Conservation (phyloP, 2,113 vertebrate genomes). For the Labeo rohita region DNA sequence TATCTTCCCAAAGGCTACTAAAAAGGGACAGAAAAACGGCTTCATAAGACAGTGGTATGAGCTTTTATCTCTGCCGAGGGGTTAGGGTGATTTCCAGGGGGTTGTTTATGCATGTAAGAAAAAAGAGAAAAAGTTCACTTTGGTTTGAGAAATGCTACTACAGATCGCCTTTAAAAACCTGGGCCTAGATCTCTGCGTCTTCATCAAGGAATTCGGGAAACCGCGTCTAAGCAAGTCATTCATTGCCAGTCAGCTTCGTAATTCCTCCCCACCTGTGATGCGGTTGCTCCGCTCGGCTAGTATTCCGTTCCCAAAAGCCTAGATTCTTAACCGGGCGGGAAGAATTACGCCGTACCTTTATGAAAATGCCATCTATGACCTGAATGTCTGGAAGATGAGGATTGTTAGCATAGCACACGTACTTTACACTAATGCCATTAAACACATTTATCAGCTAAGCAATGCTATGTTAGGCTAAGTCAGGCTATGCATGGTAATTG, state of each 20-base stretch:
- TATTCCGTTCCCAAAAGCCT: constrained; percentile 67
- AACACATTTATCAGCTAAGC: constrained; percentile 65
- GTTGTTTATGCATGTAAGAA: not conserved
- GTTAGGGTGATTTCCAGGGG: not conserved
- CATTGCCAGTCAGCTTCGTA: constrained; percentile 56
- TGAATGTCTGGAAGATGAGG: constrained; percentile 45
- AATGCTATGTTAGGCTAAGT: constrained; percentile 47
- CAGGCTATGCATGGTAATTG: constrained; percentile 58
- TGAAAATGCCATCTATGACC: constrained; percentile 58
- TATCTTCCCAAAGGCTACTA: constrained; percentile 49
- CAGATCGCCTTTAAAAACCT: not conserved
- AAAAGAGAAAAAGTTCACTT: not conserved
- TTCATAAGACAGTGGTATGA: constrained; percentile 10
- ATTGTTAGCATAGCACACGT: constrained; percentile 52
- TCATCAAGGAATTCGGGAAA: constrained; percentile 66
- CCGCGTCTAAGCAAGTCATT: constrained; percentile 55
- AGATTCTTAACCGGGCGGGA: constrained; percentile 55
- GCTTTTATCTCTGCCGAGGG: constrained; percentile 4
- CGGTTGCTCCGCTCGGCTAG: constrained; percentile 66
- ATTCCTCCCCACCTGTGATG: constrained; percentile 66
- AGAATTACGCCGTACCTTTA: constrained; percentile 65
- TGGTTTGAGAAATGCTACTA: not conserved
- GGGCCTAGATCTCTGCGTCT: constrained; percentile 48
- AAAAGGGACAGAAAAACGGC: not conserved
- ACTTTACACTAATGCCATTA: constrained; percentile 57